Percentiles rank a stretch among this genome's conserved stretches.
These are phyloP conservation scores for Apostichopus leukothele DNA, from an alignment of 53 echinoderm and acorn worm species.

Conservation along the genomic window DNA sequence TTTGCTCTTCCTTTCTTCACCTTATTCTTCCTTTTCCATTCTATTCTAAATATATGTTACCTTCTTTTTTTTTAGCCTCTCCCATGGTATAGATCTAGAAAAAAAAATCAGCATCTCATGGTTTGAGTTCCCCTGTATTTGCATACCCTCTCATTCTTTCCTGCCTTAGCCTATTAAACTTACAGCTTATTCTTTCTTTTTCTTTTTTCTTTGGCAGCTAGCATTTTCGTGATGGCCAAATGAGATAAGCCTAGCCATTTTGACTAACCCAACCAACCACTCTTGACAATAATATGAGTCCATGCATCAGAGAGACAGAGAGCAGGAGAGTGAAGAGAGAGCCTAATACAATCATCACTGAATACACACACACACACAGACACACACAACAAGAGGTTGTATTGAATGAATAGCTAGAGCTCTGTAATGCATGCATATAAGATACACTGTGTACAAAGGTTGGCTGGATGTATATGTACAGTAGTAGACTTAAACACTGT, in stretches of 20 bases:
- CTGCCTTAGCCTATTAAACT: not conserved
- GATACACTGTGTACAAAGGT: conserved; percentile 23
- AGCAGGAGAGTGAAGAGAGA: not conserved
- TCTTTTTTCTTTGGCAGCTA: conserved; percentile 24
- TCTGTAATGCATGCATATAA: no score
- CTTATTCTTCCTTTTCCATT: not conserved
- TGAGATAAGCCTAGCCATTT: conserved; percentile 30
- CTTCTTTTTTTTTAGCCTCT: not conserved
- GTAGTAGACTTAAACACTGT: not conserved
- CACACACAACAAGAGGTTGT: not conserved
- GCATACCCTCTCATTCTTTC: conserved; percentile 28
- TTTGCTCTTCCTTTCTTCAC: not conserved
- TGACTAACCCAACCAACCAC: not conserved
- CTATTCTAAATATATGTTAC: not conserved
- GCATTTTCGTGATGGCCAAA: conserved; percentile 7
- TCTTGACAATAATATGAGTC: not conserved
- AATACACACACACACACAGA: not conserved
- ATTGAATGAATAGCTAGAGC: not conserved
- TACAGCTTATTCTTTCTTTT: not conserved
- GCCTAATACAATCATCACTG: conserved; percentile 29
- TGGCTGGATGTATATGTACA: not conserved
- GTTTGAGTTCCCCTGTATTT: not conserved
- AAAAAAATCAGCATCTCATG: not conserved
- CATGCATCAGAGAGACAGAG: not conserved
- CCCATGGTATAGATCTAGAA: not conserved